phyloP scores from a whole-genome alignment of 2,797 vertebrate species.

The Scleropages formosus region DNA sequence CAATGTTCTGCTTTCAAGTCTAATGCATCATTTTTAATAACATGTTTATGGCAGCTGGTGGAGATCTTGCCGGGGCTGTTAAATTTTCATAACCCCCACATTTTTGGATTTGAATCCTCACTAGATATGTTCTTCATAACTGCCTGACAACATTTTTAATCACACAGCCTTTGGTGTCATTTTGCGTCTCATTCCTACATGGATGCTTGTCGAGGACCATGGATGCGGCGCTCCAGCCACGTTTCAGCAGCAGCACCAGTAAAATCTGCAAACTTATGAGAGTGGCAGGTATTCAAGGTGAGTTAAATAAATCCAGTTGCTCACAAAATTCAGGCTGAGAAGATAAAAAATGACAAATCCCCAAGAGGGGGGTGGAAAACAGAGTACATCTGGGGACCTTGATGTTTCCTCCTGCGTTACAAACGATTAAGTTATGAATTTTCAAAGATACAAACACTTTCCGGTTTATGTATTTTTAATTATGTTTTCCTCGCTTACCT shows the following conservation, averaged over 20 bases:
- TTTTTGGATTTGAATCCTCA: no score
- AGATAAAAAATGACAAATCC: slow-evolving; percentile 14
- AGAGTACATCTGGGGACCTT: neutral
- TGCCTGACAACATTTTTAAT: neutral
- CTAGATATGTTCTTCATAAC: no score
- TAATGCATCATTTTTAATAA: slow-evolving; percentile 9
- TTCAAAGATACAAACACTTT: no score
- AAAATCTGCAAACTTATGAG: neutral
- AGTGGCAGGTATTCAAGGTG: neutral
- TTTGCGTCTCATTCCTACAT: neutral
- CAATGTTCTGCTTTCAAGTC: neutral
- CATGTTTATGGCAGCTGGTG: neutral
- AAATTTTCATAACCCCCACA: slow-evolving; percentile 17
- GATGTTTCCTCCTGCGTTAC: no score
- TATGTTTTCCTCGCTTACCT: no score
- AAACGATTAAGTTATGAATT: no score
- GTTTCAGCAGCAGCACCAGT: no score
- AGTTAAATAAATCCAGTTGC: no score
- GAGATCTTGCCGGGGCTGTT: neutral
- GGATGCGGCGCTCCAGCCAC: neutral
- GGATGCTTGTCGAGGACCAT: neutral
- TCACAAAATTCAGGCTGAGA: neutral
- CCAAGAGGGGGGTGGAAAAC: neutral
- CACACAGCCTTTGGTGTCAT: neutral
- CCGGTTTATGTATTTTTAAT: no score